phyloP scores from a whole-genome alignment of 2,113 vertebrate species.

The Scartelaos histophorus region DNA sequence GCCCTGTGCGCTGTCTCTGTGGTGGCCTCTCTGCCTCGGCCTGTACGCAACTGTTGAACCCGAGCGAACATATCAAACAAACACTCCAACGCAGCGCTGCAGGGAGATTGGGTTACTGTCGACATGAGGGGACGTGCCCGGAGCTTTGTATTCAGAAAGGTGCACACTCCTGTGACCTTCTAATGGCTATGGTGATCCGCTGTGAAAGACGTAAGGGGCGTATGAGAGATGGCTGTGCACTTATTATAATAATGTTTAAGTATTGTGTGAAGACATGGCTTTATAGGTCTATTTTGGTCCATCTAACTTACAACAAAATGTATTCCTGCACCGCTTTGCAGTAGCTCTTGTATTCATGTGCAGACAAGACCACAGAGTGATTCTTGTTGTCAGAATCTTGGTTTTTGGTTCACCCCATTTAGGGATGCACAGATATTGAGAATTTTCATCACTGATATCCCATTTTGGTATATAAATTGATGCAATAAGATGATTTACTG shows the following conservation, averaged over 20 bases:
- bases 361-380: too few species aligned
- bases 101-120: constrained; percentile 51
- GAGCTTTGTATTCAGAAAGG: constrained; percentile 34
- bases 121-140: constrained; percentile 41
- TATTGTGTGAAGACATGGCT: neutral
- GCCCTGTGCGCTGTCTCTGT: constrained; percentile 45
- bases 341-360: too few species aligned
- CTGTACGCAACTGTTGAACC: constrained; percentile 53
- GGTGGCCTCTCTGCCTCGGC: constrained; percentile 47
- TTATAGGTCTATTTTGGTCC: neutral
- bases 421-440: too few species aligned
- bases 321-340: neutral
- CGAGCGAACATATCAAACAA: constrained; percentile 64
- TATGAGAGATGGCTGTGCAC: neutral
- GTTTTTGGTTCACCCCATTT: too few species aligned
- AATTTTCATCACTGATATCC: too few species aligned
- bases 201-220: constrained; percentile 1
- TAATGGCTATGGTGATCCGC: neutral
- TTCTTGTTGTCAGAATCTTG: too few species aligned
- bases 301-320: neutral
- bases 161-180: constrained; percentile 31
- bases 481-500: too few species aligned
- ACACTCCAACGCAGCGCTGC: constrained; percentile 48
- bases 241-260: neutral
- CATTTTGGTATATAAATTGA: too few species aligned